Conservation (phyloP, 2,888 invertebrate genomes). For the Theretra japonica region DNA sequence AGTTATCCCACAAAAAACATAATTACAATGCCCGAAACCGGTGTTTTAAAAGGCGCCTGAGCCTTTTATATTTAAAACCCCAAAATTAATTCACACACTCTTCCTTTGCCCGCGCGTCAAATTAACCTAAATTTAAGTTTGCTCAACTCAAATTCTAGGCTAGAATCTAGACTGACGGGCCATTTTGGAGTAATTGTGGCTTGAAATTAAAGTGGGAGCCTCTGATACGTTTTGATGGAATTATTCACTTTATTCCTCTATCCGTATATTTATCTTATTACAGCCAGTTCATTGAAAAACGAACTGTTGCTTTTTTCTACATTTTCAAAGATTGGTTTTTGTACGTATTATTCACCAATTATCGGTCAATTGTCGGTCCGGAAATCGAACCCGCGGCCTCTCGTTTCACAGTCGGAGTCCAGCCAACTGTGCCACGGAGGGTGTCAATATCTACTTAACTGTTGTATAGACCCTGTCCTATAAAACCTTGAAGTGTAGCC, state of each 20-base stretch:
- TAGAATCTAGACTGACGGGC: conserved; percentile 25
- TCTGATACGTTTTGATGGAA: neutral
- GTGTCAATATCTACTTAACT: too few relatives aligned
- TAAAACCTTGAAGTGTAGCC: conserved; percentile 41
- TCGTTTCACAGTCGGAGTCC: too few relatives aligned
- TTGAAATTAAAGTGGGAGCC: conserved; percentile 2
- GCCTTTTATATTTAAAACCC: conserved; percentile 12
- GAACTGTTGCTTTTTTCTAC: too few relatives aligned
- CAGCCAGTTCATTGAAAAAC: too few relatives aligned
- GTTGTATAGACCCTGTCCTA: neutral
- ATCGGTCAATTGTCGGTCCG: too few relatives aligned
- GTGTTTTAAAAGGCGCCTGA: conserved; percentile 5
- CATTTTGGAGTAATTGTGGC: conserved; percentile 21
- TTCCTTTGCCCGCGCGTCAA: conserved; percentile 18
- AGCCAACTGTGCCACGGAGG: too few relatives aligned
- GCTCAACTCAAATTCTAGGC: conserved; percentile 1
- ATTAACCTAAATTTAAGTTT: conserved; percentile 24
- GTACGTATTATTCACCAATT: too few relatives aligned
- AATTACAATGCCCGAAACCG: neutral
- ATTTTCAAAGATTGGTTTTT: too few relatives aligned
- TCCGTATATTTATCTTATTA: neutral
- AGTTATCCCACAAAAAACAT: too few relatives aligned
- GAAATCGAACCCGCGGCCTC: too few relatives aligned
- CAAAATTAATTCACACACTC: conserved; percentile 26
- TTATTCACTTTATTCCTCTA: conserved; percentile 4